These are phyloP conservation scores for Rhinichthys klamathensis DNA, from an alignment of 2,113 vertebrate species.

Conservation along the genomic window DNA sequence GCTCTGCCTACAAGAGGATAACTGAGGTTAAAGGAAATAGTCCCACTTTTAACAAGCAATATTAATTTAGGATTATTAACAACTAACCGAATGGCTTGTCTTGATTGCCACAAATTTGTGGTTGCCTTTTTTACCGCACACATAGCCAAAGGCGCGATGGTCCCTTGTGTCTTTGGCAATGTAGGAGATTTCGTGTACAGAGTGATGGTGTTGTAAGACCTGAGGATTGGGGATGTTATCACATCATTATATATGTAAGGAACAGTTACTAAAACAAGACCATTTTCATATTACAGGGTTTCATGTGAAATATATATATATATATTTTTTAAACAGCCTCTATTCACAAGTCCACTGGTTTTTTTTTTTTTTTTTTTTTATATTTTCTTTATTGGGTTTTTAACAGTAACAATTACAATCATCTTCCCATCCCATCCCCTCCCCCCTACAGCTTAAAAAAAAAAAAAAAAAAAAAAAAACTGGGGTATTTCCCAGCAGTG, in stretches of 20 bases:
- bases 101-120: slow-evolving; percentile 98
- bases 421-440: too few species aligned
- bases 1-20: slow-evolving; percentile 83
- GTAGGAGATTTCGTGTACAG: slow-evolving; percentile 97
- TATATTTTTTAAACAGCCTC: not conserved
- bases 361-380: too few species aligned
- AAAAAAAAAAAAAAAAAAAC: too few species aligned
- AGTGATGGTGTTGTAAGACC: slow-evolving; percentile 94
- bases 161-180: slow-evolving; percentile 98
- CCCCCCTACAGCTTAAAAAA: too few species aligned
- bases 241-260: slow-evolving; percentile 18
- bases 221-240: slow-evolving; percentile 55
- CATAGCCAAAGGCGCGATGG: slow-evolving; percentile 94
- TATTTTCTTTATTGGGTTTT: too few species aligned
- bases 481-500: too few species aligned
- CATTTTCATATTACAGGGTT: not conserved
- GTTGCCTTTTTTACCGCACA: slow-evolving; percentile 95
- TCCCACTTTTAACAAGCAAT: not conserved
- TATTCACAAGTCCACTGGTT: too few species aligned
- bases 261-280: not conserved
- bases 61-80: not conserved
- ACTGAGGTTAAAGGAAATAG: not conserved
- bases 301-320: not conserved
- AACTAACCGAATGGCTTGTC: slow-evolving; percentile 88
- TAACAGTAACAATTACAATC: too few species aligned